These are phyloP conservation scores for Daphoenositta chrysoptera DNA, from an alignment of 2,113 vertebrate species.

Conservation along the genomic window DNA sequence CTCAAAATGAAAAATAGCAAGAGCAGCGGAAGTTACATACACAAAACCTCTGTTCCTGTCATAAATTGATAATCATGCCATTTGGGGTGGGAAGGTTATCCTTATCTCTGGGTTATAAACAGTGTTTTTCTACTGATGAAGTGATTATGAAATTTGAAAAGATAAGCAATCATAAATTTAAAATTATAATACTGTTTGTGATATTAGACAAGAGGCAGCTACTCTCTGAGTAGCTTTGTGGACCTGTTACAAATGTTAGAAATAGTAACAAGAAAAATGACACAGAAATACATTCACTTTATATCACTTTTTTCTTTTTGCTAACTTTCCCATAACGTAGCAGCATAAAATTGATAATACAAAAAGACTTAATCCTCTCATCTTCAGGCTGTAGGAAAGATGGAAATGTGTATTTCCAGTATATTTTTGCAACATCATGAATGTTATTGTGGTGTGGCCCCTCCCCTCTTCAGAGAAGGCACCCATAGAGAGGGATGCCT, in stretches of 20 bases:
- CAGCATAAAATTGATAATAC: background rate
- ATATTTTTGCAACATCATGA: rapidly evolving
- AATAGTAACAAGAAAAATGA: background rate
- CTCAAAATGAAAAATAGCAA: background rate
- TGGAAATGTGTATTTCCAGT: background rate
- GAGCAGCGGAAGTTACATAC: background rate
- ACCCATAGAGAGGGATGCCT: background rate
- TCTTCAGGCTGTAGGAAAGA: background rate
- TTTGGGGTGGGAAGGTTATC: background rate
- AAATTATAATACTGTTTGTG: background rate
- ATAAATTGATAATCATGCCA: background rate
- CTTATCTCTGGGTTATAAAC: background rate
- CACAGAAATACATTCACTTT: background rate
- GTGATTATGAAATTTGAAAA: background rate
- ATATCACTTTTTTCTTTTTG: background rate
- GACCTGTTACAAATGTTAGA: background rate
- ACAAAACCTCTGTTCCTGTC: background rate
- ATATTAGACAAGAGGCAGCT: background rate
- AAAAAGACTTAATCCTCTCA: background rate
- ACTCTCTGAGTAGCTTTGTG: background rate
- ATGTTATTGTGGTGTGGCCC: background rate
- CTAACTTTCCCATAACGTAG: background rate
- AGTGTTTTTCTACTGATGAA: background rate
- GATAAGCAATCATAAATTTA: background rate
- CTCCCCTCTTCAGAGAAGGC: background rate